phyloP scores from a whole-genome alignment of 2,113 vertebrate genomes.

The Mungos mungo region DNA sequence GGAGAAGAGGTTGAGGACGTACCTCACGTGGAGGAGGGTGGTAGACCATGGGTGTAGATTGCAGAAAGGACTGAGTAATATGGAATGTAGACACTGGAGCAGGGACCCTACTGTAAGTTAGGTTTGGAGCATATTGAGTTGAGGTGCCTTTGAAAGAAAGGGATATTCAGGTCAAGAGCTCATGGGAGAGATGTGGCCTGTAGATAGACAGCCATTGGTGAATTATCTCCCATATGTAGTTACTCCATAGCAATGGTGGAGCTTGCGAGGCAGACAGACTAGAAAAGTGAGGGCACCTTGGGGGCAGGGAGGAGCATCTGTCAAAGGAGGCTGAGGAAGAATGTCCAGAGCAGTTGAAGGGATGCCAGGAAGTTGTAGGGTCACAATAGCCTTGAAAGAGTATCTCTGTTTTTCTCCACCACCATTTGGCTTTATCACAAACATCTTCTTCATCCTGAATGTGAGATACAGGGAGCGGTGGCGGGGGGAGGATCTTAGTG shows the following conservation, averaged over 20 bases:
- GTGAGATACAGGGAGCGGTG: not conserved
- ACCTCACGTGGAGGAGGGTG: not conserved
- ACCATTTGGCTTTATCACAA: not conserved
- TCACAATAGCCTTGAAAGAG: not conserved
- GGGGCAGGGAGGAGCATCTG: not conserved
- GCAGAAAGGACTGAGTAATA: no score
- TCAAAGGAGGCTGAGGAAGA: not conserved
- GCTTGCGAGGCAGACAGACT: not conserved
- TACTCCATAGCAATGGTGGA: not conserved
- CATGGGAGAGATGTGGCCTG: not conserved
- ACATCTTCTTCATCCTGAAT: not conserved
- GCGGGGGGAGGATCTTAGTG: no score
- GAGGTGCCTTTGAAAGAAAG: not conserved
- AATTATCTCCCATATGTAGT: not conserved
- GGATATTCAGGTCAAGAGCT: not conserved
- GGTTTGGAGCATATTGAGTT: not conserved
- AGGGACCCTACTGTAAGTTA: rapidly evolving
- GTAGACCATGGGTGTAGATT: not conserved
- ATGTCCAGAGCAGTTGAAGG: not conserved
- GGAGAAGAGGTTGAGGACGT: not conserved
- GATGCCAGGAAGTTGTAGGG: rapidly evolving
- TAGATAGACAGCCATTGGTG: not conserved
- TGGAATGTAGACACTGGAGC: not conserved
- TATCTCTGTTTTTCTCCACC: not conserved
- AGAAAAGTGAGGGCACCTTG: no score